Base-by-base conservation (phyloP, 2,797 vertebrate species). In the Microctenopoma stevenorrisi region DNA sequence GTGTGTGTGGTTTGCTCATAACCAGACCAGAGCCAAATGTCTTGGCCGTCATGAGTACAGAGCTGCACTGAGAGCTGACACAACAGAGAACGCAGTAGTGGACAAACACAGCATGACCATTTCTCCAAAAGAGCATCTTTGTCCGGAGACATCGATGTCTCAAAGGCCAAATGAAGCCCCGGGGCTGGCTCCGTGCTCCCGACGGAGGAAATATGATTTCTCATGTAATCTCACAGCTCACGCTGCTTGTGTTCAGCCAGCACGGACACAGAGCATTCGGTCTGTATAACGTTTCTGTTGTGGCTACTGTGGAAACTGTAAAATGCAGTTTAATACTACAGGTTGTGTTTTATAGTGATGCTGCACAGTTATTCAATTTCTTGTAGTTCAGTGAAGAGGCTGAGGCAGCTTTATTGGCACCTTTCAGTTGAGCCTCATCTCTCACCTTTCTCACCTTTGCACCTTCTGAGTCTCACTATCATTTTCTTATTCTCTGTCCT, bases 111-210 rank as follows among this genome's bases (percentile, higher is more conserved):
- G 48, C 0, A 0, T 48, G 64, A 65, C 57, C 3, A 25, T 52
- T 67, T 58, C 33, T 40, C 44, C 68, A 64, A 80, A 86, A 69
- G 81, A 87, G 48, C 74, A 65, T 66, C 66, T 76, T 69, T 76
- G 76, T 84, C 76, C 56, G 65, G 26, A 76, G 56, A 74, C 69
- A 81, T 83, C 58, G 72, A 28, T 83, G 74, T 78, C 65, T 68
- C 64, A 78, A 83, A 82, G 77, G 81, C 67, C 77, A 77, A 50
- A 47, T 37, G 61, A 50, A 33, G 68, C 79, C 58, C 0, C 8
- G 30, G 37, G 72, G 79, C 68, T 12, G 57, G 3, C 59, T 57
- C 30, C 43, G 49, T 1, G 1, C 57, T 65, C 47, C 28, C 66
- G 30, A 30, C 60, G 64, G 71, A 11, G 44, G 44, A 76, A 65